Percentiles rank a stretch among this genome's conserved stretches.
phyloP scores from a whole-genome alignment of 2,113 vertebrate species.

The Hystrix brachyura region DNA sequence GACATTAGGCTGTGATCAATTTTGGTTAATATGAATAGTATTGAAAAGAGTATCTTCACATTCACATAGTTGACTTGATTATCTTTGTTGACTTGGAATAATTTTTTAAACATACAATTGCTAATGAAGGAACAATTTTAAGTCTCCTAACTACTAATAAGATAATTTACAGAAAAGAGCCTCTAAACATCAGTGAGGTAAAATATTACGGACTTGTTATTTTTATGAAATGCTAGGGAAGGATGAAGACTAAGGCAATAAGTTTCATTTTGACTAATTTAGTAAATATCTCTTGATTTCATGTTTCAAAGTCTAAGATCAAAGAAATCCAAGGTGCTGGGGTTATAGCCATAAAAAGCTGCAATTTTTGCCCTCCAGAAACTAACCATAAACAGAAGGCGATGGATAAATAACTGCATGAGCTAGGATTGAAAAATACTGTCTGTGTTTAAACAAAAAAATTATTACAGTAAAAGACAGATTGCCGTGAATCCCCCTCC shows the following conservation, averaged over 20 bases:
- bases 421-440: background rate
- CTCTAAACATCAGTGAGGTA: background rate
- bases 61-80: background rate
- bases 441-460: background rate
- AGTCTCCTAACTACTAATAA: background rate
- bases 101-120: background rate
- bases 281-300: background rate
- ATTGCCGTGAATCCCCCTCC: background rate
- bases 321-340: background rate
- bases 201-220: background rate
- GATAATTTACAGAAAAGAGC: background rate
- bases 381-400: background rate
- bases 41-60: background rate
- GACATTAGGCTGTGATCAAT: background rate
- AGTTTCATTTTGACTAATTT: background rate
- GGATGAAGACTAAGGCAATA: background rate
- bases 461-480: background rate
- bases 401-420: background rate
- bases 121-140: background rate
- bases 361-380: background rate
- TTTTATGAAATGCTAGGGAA: background rate
- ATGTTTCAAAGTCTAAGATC: background rate
- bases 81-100: slow-evolving; percentile 12
- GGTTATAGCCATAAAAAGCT: background rate
- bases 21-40: background rate